Percentiles rank a stretch among this genome's conserved stretches.
Conservation (phyloP, 2,797 vertebrate genomes). For the Chloroceryle inda region DNA sequence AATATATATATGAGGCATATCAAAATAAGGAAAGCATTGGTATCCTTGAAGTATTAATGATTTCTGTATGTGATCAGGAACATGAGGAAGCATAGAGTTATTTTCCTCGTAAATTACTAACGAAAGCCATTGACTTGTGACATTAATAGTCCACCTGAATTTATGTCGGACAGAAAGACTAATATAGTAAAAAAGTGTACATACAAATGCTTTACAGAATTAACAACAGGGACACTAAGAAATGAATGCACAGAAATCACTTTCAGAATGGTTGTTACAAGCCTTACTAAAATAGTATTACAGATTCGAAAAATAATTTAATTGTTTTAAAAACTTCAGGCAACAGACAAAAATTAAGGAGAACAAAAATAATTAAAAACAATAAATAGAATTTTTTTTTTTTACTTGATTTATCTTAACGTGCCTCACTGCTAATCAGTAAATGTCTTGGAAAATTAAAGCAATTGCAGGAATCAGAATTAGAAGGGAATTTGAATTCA, state of each 20-base stretch:
- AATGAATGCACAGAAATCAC: neutral
- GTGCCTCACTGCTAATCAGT: neutral
- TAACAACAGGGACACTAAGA: neutral
- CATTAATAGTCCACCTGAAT: neutral
- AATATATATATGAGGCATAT: neutral
- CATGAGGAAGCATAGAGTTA: neutral
- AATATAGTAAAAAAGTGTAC: neutral
- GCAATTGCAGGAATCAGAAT: conserved; percentile 11
- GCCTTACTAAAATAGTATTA: neutral
- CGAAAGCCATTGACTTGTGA: neutral
- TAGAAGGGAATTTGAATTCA: conserved; percentile 25
- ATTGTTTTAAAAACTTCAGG: neutral
- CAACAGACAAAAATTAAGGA: neutral
- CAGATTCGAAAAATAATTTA: neutral
- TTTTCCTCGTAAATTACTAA: neutral
- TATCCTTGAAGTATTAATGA: neutral
- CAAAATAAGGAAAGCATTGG: neutral
- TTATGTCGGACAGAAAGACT: neutral
- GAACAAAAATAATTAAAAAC: neutral
- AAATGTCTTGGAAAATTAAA: conserved; percentile 58
- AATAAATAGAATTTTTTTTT: neutral
- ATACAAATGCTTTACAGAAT: neutral
- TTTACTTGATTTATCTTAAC: conserved; percentile 33
- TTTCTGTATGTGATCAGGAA: neutral
- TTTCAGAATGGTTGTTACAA: neutral